Evolutionary conservation across 2,797 vertebrate species (phyloP).

Genomic region (Aldrovandia affinis): DNA sequence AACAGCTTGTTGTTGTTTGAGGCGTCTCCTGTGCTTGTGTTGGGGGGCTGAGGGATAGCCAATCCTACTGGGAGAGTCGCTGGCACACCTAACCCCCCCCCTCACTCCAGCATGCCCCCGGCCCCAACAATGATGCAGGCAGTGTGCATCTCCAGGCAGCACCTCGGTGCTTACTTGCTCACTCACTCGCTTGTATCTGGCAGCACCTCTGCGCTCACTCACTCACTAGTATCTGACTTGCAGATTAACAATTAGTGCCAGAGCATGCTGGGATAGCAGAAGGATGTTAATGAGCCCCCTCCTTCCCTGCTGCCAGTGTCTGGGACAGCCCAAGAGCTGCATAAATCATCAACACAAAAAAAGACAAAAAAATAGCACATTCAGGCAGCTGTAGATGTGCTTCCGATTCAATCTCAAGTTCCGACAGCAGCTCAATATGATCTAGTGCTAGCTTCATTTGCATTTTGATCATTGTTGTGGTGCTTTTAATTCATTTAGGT

Average conservation of each 20-base stretch:
- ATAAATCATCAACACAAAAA: no score
- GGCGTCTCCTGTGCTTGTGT: conserved; percentile 34
- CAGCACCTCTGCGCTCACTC: no score
- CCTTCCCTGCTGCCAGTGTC: conserved; percentile 17
- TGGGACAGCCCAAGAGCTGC: conserved; percentile 13
- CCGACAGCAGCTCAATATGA: no score
- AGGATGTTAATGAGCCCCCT: conserved; percentile 48
- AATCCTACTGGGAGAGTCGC: conserved; percentile 31
- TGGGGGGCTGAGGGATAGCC: conserved; percentile 23
- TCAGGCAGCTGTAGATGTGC: no score
- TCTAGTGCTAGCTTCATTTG: no score
- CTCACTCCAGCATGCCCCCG: not conserved
- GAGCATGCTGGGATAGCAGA: conserved; percentile 38
- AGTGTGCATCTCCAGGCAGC: no score
- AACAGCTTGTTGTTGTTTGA: conserved; percentile 33
- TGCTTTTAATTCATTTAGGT: no score
- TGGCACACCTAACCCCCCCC: conserved; percentile 1
- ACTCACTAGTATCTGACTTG: conserved; percentile 10
- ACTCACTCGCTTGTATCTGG: no score
- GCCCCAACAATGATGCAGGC: not conserved
- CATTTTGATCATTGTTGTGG: no score
- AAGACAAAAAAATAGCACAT: no score
- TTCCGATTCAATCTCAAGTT: no score
- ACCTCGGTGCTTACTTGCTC: no score
- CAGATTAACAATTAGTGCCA: conserved; percentile 41